phyloP scores from a whole-genome alignment of 2,113 vertebrate species.

The Glareola pratincola region DNA sequence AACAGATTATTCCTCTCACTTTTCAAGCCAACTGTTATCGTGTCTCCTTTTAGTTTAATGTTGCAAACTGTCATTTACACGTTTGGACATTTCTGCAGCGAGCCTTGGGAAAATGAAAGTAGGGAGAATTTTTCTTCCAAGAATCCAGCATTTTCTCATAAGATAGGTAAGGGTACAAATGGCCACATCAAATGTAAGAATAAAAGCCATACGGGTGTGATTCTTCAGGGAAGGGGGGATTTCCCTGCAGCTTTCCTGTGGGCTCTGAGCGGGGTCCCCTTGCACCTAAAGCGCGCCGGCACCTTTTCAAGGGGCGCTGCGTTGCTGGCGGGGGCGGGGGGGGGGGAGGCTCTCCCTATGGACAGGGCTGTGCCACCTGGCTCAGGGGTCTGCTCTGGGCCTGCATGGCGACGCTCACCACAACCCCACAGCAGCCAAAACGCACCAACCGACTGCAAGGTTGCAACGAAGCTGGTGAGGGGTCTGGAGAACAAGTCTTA shows the following conservation, averaged over 20 bases:
- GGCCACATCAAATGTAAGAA: rapidly evolving
- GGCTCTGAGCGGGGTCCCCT: not conserved
- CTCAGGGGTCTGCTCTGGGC: not conserved
- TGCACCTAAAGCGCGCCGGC: rapidly evolving
- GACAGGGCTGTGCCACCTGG: rapidly evolving
- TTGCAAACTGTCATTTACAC: not conserved
- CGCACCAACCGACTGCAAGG: rapidly evolving
- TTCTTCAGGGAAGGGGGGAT: not conserved
- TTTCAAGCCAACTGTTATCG: not conserved
- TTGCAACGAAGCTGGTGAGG: not conserved
- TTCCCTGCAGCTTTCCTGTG: not conserved
- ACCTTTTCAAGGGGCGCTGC: not conserved
- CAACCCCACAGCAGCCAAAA: not conserved
- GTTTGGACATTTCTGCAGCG: not conserved
- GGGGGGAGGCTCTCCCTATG: not conserved
- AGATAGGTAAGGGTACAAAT: not conserved
- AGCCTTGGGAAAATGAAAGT: not conserved
- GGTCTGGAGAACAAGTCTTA: not conserved
- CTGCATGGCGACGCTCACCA: rapidly evolving
- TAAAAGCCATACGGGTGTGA: not conserved
- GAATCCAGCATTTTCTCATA: not conserved
- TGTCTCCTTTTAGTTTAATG: not conserved
- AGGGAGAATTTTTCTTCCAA: not conserved
- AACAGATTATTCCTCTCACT: not conserved
- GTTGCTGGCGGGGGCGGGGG: not conserved